These are phyloP conservation scores for Bellardia pandia DNA, from an alignment of 2,888 invertebrate genomes.

Conservation along the genomic window DNA sequence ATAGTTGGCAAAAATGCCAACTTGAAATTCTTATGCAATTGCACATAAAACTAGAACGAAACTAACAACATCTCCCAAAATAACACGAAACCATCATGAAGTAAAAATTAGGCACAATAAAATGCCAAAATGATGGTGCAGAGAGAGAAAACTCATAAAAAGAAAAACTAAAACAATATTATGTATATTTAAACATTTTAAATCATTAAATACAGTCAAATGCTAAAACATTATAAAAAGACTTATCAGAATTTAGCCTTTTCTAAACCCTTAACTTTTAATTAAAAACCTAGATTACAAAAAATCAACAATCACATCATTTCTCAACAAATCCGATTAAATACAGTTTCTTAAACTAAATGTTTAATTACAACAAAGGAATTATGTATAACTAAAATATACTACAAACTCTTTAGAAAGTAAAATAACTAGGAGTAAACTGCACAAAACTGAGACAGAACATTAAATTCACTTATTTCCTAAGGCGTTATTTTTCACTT, in stretches of 20 bases:
- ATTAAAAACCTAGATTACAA: slow-evolving; percentile 32
- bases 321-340: slow-evolving; percentile 28
- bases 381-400: not conserved
- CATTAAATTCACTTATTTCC: slow-evolving; percentile 53
- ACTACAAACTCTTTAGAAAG: slow-evolving; percentile 49
- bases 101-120: slow-evolving; percentile 14
- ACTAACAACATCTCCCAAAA: slow-evolving; percentile 22
- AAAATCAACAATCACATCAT: not conserved
- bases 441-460: not conserved
- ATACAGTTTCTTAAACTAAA: not conserved
- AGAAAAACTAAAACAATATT: not conserved
- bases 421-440: slow-evolving; percentile 15
- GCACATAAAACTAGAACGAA: slow-evolving; percentile 22
- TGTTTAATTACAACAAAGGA: not conserved
- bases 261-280: slow-evolving; percentile 22
- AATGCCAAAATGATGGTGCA: slow-evolving; percentile 24
- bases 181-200: not conserved
- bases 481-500: slow-evolving; percentile 61
- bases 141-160: not conserved
- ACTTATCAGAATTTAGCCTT: too few species aligned
- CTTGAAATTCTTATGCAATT: slow-evolving; percentile 36
- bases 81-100: not conserved
- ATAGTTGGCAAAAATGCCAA: slow-evolving; percentile 62
- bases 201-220: not conserved
- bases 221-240: not conserved